These are phyloP conservation scores for Iselma pallidipennis DNA, from an alignment of 2,888 invertebrate genomes.

Conservation along the genomic window DNA sequence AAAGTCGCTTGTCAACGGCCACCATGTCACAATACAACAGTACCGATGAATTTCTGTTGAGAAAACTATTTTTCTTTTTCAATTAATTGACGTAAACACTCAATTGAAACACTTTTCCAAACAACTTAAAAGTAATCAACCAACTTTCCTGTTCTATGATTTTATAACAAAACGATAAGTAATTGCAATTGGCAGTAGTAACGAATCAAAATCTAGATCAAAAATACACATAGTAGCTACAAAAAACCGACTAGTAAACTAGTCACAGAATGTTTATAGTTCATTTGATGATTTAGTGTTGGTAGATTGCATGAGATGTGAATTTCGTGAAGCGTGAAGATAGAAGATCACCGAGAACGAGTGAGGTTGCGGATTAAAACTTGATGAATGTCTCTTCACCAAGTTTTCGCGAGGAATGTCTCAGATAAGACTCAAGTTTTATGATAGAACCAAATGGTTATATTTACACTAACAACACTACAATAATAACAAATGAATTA, in stretches of 20 bases:
- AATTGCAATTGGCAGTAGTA: too few relatives aligned
- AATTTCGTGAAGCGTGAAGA: slow-evolving; percentile 26
- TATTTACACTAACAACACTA: background rate
- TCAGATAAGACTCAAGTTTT: slow-evolving; percentile 24
- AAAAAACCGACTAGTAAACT: too few relatives aligned
- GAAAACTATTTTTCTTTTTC: background rate
- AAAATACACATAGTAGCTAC: too few relatives aligned
- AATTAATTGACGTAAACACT: background rate
- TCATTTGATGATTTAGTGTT: slow-evolving; percentile 28
- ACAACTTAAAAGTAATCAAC: background rate
- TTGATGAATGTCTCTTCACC: slow-evolving; percentile 31
- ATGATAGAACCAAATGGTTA: slow-evolving; percentile 20
- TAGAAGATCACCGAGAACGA: slow-evolving; percentile 27
- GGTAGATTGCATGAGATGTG: slow-evolving; percentile 27
- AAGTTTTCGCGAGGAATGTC: slow-evolving; percentile 22
- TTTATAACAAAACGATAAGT: background rate
- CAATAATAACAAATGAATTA: slow-evolving; percentile 15
- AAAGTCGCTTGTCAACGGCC: background rate
- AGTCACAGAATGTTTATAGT: slow-evolving; percentile 27
- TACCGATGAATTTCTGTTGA: background rate
- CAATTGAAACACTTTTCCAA: background rate
- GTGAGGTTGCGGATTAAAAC: slow-evolving; percentile 30
- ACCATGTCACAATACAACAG: background rate
- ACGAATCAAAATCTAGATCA: too few relatives aligned
- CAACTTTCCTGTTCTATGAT: background rate